phyloP scores from a whole-genome alignment of 2,888 invertebrate genomes.

The Monoplex corrugatus region DNA sequence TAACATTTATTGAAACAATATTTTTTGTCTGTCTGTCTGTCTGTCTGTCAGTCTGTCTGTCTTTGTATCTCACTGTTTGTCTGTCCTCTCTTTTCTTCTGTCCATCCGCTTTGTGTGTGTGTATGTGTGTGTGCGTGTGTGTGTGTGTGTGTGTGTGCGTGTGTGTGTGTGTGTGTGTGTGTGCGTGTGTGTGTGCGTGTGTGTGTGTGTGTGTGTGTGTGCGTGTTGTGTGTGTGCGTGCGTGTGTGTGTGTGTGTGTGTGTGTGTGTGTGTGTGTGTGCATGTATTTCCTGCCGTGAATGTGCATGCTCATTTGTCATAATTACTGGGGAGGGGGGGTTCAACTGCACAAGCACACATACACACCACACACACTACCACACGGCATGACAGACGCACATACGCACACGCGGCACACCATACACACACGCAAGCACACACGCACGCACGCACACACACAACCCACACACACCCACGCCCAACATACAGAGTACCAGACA shows the following conservation, averaged over 20 bases:
- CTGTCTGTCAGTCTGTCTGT: neutral
- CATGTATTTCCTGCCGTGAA: neutral
- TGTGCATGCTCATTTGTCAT: too few species aligned
- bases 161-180: neutral
- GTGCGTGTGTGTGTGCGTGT: neutral
- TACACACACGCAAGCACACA: neutral
- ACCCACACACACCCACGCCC: neutral
- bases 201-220: neutral
- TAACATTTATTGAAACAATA: too few species aligned
- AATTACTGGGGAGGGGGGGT: too few species aligned
- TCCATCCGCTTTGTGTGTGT: too few species aligned
- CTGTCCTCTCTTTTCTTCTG: too few species aligned
- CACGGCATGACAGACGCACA: neutral
- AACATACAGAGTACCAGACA: neutral
- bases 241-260: neutral
- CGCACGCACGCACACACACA: neutral
- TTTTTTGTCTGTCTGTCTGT: neutral
- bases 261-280: neutral
- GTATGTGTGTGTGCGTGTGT: too few species aligned
- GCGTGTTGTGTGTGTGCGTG: too few species aligned
- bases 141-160: too few species aligned
- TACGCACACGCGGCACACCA: neutral
- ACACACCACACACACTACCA: neutral
- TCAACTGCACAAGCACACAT: neutral
- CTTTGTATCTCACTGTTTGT: too few species aligned